Percentiles rank a stretch among this genome's conserved stretches.
Conservation (phyloP, 2,113 vertebrate species). For the Myotis lucifugus region DNA sequence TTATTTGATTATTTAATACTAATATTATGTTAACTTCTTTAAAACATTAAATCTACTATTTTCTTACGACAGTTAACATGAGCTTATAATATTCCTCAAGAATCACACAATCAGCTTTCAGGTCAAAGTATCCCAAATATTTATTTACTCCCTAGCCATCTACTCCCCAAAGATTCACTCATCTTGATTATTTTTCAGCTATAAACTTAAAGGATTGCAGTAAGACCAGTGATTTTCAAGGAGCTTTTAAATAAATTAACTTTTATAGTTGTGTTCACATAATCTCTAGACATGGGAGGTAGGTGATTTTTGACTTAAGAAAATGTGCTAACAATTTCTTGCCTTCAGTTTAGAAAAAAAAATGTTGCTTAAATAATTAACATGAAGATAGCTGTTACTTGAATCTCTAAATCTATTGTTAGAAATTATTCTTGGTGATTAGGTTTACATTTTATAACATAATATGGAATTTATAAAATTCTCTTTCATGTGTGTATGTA, state of each 20-base stretch:
- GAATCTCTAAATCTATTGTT: neutral
- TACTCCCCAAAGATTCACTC: slow-evolving; percentile 7
- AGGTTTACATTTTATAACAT: neutral
- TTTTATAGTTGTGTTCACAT: slow-evolving; percentile 19
- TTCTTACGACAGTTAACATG: neutral
- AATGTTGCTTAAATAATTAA: slow-evolving; percentile 52
- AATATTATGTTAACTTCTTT: slow-evolving; percentile 25
- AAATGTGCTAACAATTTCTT: slow-evolving; percentile 47
- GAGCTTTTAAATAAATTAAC: slow-evolving; percentile 12
- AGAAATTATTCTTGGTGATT: neutral
- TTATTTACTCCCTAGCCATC: neutral
- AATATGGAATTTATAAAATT: neutral
- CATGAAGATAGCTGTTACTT: neutral
- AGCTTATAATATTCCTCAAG: neutral
- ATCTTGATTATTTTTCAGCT: slow-evolving; percentile 56
- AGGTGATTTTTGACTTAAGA: slow-evolving; percentile 53
- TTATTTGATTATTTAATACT: neutral
- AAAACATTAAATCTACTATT: neutral
- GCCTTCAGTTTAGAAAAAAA: neutral
- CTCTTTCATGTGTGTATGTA: neutral
- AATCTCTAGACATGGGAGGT: neutral
- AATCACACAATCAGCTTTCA: neutral
- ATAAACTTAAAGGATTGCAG: slow-evolving; percentile 14
- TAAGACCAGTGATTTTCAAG: slow-evolving; percentile 31
- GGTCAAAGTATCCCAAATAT: neutral